Percentiles rank a stretch among this genome's conserved stretches.
phyloP scores from a whole-genome alignment of 2,797 vertebrate species.

The Cephalopachus bancanus region DNA sequence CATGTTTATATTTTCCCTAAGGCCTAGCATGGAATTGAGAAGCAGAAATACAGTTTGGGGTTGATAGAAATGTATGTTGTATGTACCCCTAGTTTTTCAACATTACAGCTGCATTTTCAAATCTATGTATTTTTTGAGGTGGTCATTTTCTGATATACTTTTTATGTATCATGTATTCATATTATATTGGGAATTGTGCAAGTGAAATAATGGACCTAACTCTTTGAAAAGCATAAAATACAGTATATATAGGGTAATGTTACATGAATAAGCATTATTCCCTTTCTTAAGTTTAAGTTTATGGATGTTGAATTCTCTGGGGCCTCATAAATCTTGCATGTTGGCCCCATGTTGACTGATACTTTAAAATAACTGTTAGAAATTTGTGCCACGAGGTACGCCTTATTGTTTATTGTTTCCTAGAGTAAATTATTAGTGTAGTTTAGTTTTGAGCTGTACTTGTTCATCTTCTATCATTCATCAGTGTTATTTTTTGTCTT shows the following conservation, averaged over 20 bases:
- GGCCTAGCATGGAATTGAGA: slow-evolving; percentile 7
- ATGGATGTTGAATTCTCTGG: slow-evolving; percentile 41
- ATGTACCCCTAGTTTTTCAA: not conserved
- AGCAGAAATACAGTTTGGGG: slow-evolving; percentile 39
- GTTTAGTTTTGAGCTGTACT: slow-evolving; percentile 2
- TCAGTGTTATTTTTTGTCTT: slow-evolving; percentile 48
- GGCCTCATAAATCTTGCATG: not conserved
- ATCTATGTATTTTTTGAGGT: slow-evolving; percentile 29
- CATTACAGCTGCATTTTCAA: not conserved
- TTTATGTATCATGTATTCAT: not conserved
- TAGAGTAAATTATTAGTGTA: slow-evolving; percentile 34
- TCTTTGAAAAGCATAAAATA: slow-evolving; percentile 32
- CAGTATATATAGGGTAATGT: slow-evolving; percentile 28
- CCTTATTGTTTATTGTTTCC: slow-evolving; percentile 51
- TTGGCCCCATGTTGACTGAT: not conserved
- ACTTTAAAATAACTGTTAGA: slow-evolving; percentile 49
- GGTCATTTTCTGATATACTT: not conserved
- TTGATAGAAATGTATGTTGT: slow-evolving; percentile 28
- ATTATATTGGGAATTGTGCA: slow-evolving; percentile 33
- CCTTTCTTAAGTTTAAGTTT: slow-evolving; percentile 28
- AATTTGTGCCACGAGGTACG: slow-evolving; percentile 23
- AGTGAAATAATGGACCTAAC: slow-evolving; percentile 28
- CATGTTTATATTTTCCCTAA: slow-evolving; percentile 39
- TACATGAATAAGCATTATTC: slow-evolving; percentile 18
- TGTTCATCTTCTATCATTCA: slow-evolving; percentile 26